Conservation (phyloP, 2,888 invertebrate genomes). For the Limnephilus rhombicus region DNA sequence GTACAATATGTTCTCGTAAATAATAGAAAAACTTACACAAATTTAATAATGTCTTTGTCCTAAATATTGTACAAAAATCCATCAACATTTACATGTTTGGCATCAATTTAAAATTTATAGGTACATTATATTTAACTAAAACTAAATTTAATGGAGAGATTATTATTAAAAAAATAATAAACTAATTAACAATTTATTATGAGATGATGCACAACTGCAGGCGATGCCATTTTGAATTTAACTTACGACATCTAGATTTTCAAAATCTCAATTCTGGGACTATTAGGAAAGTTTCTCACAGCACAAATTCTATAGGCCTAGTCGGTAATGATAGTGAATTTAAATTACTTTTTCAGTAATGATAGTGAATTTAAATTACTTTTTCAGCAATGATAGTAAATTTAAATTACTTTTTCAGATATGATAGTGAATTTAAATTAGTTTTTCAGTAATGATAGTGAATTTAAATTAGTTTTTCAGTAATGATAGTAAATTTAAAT, state of each 20-base stretch:
- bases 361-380: too few species aligned
- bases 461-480: too few species aligned
- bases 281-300: not conserved
- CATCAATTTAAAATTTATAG: conserved; percentile 10
- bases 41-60: not conserved
- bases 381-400: too few species aligned
- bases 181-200: not conserved
- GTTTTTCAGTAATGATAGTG: too few species aligned
- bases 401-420: too few species aligned
- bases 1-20: conserved; percentile 20
- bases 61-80: conserved; percentile 11
- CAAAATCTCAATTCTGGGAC: not conserved
- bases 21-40: conserved; percentile 8
- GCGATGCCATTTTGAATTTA: not conserved
- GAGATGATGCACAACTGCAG: not conserved
- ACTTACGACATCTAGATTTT: not conserved
- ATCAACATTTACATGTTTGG: conserved; percentile 14
- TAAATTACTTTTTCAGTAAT: not conserved
- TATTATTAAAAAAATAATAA: not conserved
- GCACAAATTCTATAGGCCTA: not conserved
- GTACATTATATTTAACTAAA: not conserved
- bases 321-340: not conserved
- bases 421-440: too few species aligned
- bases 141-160: not conserved
- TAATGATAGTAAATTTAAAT: too few species aligned